These are phyloP conservation scores for Dolichallabes microphthalmus DNA, from an alignment of 2,113 vertebrate genomes.

Conservation along the genomic window DNA sequence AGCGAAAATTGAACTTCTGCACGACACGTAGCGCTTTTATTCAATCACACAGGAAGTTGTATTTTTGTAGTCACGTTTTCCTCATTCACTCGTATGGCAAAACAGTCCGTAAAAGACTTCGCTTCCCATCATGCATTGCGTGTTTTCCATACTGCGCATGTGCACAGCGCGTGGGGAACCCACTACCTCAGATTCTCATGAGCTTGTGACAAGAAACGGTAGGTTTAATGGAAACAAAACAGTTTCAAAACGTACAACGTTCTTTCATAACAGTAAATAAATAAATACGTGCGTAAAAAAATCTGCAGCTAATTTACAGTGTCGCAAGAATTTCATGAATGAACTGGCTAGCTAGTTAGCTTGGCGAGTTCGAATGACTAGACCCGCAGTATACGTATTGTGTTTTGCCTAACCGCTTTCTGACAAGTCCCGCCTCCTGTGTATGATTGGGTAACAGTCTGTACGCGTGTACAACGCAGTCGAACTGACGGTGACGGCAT, in stretches of 20 bases:
- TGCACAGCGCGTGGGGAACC: neutral
- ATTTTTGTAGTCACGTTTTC: constrained; percentile 39
- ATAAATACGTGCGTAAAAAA: neutral
- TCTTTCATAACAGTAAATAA: neutral
- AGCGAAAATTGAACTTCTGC: neutral
- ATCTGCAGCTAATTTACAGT: neutral
- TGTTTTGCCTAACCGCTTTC: neutral
- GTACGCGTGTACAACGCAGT: too few species aligned
- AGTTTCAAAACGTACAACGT: neutral
- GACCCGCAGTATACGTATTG: too few species aligned
- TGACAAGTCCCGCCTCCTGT: neutral
- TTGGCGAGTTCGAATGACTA: neutral
- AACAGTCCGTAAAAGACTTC: constrained; percentile 47
- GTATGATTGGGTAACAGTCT: neutral
- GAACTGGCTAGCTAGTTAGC: neutral
- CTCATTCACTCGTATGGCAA: neutral
- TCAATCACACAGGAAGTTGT: constrained; percentile 56
- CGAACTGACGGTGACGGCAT: neutral
- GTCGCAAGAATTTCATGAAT: neutral
- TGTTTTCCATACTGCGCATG: constrained; percentile 14
- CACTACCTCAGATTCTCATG: neutral
- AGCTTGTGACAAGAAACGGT: constrained; percentile 18
- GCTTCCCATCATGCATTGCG: constrained; percentile 51
- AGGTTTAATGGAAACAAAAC: neutral
- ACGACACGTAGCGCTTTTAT: constrained; percentile 63